Conservation (phyloP, 2,113 vertebrate genomes). For the Cepphus grylle region DNA sequence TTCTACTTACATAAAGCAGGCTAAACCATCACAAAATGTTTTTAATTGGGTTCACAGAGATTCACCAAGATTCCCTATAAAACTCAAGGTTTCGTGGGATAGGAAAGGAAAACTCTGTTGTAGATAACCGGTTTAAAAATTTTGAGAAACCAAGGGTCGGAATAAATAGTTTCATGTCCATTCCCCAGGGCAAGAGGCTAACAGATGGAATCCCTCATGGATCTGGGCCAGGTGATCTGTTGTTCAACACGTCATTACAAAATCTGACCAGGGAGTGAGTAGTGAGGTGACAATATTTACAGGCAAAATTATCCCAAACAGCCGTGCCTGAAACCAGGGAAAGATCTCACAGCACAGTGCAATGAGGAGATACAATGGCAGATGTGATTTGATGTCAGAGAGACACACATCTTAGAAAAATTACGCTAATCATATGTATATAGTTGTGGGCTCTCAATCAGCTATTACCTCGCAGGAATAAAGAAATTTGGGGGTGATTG, state of each 20-base stretch:
- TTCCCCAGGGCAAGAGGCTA: not conserved
- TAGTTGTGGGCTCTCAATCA: not conserved
- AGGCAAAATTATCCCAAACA: not conserved
- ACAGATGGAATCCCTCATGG: not conserved
- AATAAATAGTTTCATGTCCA: not conserved
- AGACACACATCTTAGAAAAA: not conserved
- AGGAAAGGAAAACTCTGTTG: not conserved
- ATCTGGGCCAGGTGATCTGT: not conserved
- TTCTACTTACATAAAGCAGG: not conserved
- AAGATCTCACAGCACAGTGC: not conserved
- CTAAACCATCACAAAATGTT: not conserved
- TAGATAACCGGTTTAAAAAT: not conserved
- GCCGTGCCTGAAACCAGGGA: not conserved
- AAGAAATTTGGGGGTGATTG: not conserved
- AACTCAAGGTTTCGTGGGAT: not conserved
- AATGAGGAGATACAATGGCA: not conserved
- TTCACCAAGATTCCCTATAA: not conserved
- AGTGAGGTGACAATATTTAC: not conserved
- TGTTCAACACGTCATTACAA: not conserved
- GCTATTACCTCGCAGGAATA: not conserved
- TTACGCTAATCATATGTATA: accelerated
- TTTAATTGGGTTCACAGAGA: not conserved
- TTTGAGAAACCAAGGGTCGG: not conserved
- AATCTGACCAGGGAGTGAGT: not conserved
- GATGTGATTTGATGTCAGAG: not conserved